Evolutionary conservation across 1,140 invertebrate genomes (phyloP), one percentile per base, ranked within the genome.

Genomic region (Drosophila repletoides): DNA sequence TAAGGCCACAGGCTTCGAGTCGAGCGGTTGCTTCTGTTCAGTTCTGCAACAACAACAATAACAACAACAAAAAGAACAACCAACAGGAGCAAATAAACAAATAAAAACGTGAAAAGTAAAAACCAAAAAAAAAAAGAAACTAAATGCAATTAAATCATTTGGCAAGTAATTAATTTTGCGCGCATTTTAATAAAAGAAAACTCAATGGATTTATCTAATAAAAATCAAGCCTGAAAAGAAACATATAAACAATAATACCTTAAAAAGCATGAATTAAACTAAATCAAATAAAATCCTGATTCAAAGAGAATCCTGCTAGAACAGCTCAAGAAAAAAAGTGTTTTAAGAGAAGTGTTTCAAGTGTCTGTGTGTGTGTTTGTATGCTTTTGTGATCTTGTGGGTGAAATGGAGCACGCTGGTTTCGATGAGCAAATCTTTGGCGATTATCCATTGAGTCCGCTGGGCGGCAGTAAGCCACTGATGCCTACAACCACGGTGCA

Each of bases 361-460:
- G 21, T 49, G 52, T 34, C 9, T 17, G 28, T 65, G 34, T 29
- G 26, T 19, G 33, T 14, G 49, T 34, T 40, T 5, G 34, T 21
- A 24, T 38, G 51, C 22, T 17, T 9, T 45, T 19, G 12, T 14
- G 21, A 21, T 15, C 21, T n/a, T 51, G 33, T 45, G 33, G n/a
- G n/a, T 26, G 24, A 41, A 36, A 95, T 95, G 94, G 95, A 95
- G 88, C 93, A 94, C 76, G 92, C 92, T 38, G 92, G 93, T 21
- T 95, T 95, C 90, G 95, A 95, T 77, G 95, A 95, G 86, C 93
- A 94, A 69, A 93, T 94, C 74, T 95, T 95, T 84, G 91, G 92
- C 58, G 94, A 96, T 80, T 95, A 80, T 12, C 80, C 86, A 2
- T 38, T 91, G 6, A 88, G 90, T 69, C 86, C 90, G 1, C 51